Evolutionary conservation across 2,888 invertebrate genomes (phyloP), one percentile per base, ranked within the genome.

Genomic region (Hyalella azteca): DNA sequence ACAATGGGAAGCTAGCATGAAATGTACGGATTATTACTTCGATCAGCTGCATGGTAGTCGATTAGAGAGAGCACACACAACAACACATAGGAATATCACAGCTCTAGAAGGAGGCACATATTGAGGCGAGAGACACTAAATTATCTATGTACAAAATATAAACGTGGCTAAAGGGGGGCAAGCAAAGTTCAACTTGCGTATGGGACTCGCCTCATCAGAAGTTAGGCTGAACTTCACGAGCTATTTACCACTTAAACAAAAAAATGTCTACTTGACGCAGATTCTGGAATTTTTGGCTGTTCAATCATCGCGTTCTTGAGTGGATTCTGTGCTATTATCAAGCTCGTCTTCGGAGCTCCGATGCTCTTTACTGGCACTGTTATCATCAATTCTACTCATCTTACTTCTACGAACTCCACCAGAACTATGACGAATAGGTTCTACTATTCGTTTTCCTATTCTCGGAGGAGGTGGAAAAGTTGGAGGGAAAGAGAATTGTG

Each of bases 291-390:
- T n/a, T n/a, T n/a, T n/a, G n/a, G n/a, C 66, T 15, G 7, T 66
- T 66, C 59, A 66, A 15, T 66, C 66, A 15, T 66, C 66, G 9
- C 19, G 36, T 36, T 66, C 66, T 66, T 29, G 66, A 66, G 32
- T 36, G 3, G 66, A 66, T 66, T 66, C 66, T 36, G 19, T 66
- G 19, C 66, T 66, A 19, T 66, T 36, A 7, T 66, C 66, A 7
- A 4, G 66, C 0, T 66, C 66, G 29, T 66, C 66, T 36, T 66
- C 66, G 5, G 66, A 66, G 26, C 66, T 66, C 19, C 5, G 66
- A 66, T 66, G 66, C 29, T 66, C 66, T 66, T 66, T 66, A 29
- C 66, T 66, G 36, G 15, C 36, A 19, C 66, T 66, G 36, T 36
- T 66, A 1, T 59, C 59, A 19, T 66, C 66, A 15, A 32, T 11